These are phyloP conservation scores for Ischnus inquisitorius DNA, from an alignment of 2,888 invertebrate species.

Conservation along the genomic window DNA sequence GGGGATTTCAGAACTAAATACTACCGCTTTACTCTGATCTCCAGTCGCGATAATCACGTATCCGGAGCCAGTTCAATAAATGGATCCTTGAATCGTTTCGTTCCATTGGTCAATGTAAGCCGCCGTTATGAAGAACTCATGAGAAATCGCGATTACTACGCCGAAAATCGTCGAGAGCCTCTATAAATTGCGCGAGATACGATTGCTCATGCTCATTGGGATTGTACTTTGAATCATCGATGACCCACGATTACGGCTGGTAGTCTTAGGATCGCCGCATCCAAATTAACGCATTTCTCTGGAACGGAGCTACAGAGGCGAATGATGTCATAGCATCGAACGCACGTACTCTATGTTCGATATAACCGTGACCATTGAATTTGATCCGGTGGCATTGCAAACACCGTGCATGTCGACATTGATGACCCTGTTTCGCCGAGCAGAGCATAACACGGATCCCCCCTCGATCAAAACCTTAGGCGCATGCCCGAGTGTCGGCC, in stretches of 20 bases:
- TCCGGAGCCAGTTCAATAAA: neutral
- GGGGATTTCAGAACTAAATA: neutral
- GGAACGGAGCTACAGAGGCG: neutral
- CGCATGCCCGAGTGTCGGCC: conserved; percentile 1
- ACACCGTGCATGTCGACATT: neutral
- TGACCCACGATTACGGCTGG: neutral
- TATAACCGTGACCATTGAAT: neutral
- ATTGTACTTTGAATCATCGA: neutral
- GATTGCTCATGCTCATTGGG: neutral
- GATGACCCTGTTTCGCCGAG: conserved; percentile 5
- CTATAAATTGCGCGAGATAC: neutral
- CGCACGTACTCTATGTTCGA: neutral
- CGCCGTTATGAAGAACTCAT: neutral
- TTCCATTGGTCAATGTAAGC: neutral
- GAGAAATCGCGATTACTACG: neutral
- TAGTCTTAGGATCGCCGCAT: neutral
- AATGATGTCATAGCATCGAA: conserved; percentile 5
- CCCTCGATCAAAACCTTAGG: neutral
- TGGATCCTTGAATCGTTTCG: neutral
- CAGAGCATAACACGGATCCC: neutral
- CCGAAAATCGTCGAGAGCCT: too few relatives aligned
- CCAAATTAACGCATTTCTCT: conserved; percentile 24
- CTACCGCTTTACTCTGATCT: neutral
- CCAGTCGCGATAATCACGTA: neutral
- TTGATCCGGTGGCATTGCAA: neutral